Evolutionary conservation across 2,888 invertebrate species (phyloP), one percentile per base, ranked within the genome.

Genomic region (Drosophila pegasa): DNA sequence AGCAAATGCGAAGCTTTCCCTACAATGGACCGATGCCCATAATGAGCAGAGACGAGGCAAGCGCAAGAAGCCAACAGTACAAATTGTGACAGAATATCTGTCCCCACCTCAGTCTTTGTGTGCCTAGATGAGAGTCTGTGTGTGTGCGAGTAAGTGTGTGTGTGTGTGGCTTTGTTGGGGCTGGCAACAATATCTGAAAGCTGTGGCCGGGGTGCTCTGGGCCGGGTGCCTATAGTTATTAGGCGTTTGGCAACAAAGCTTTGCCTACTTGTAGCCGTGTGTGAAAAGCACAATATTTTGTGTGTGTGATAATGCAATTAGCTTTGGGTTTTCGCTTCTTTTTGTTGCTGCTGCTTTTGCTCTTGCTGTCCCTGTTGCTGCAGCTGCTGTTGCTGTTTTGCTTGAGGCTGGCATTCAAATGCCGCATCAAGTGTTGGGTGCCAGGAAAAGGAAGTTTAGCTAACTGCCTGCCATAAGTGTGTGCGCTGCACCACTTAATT

Each of bases 361-460:
- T 40, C 20, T 12, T 20, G 40, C 18, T 41, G 22, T n/a, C n/a
- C n/a, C 22, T 16, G 16, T n/a, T 71, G 22, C 43, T 52, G 40
- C 55, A 71, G 67, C 48, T 66, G 61, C 56, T 69, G 79, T 60
- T 61, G 63, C 59, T 61, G 60, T 58, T 69, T 71, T 54, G 88
- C 84, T 86, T 83, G 78, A 79, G 87, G 88, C 80, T 62, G 55
- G 65, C 75, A 66, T 76, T 69, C 65, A 68, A 55, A 60, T 63
- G 56, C 57, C 50, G 51, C 79, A 67, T 54, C 38, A 57, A 62
- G 45, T 70, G 63, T 55, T 56, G 51, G 37, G 45, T 65, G 73
- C 71, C 82, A 87, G 85, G 85, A 85, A 85, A 88, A 87, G 85
- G 85, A 85, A 85, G 89, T 78, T 75, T 63, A 78, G 75, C 78